phyloP scores from a whole-genome alignment of 2,113 vertebrate species.

The Gnathonemus echidnorhynchus region DNA sequence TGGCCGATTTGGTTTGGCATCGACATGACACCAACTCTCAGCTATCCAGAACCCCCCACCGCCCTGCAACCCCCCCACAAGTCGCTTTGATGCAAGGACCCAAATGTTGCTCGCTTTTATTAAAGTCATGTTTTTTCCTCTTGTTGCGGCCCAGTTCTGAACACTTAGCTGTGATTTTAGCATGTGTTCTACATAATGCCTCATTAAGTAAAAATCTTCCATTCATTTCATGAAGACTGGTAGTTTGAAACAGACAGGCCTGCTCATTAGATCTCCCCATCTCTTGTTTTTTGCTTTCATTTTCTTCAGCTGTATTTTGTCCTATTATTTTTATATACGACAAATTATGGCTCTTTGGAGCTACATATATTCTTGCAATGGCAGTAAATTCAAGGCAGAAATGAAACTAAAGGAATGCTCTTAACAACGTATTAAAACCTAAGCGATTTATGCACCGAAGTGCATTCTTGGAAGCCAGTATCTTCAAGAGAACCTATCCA shows the following conservation, averaged over 20 bases:
- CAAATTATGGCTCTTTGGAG: neutral
- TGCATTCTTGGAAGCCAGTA: neutral
- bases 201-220: conserved; percentile 61
- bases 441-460: neutral
- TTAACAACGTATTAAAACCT: neutral
- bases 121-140: conserved; percentile 68
- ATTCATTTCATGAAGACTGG: conserved; percentile 55
- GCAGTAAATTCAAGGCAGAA: neutral
- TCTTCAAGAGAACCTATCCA: neutral
- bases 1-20: conserved; percentile 80
- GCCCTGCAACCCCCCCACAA: conserved; percentile 34
- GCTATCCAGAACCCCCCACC: conserved; percentile 62
- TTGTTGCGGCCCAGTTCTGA: conserved; percentile 63
- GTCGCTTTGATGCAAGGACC: conserved; percentile 69
- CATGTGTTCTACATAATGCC: conserved; percentile 66
- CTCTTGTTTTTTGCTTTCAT: neutral
- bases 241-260: conserved; percentile 51
- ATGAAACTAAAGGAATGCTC: neutral
- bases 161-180: conserved; percentile 61
- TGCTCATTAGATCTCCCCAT: conserved; percentile 13
- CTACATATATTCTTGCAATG: neutral
- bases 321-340: neutral
- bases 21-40: conserved; percentile 69
- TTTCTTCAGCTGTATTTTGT: neutral
- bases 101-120: conserved; percentile 69